A percentile compares a stretch with the other conserved stretches of the same genome.
phyloP scores from a whole-genome alignment of 2,888 invertebrate species.

The Syrista parreyssii region DNA sequence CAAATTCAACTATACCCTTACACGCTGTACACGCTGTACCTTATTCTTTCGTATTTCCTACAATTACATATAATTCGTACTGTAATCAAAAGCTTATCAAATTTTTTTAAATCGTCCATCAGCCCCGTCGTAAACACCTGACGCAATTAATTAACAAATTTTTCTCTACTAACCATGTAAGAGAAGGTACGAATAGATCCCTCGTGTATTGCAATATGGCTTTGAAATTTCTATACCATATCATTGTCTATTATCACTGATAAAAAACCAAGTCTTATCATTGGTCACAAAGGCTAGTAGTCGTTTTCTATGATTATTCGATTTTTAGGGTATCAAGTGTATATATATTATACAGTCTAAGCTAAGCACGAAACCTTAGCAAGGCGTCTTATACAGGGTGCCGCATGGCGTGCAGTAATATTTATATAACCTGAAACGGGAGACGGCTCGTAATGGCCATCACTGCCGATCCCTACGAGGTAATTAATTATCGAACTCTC shows the following conservation, averaged over 20 bases:
- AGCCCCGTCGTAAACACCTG: no score
- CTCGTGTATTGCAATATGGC: no score
- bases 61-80: neutral
- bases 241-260: no score
- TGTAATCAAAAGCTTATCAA: no score
- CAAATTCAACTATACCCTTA: neutral
- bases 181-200: no score
- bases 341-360: neutral
- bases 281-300: neutral
- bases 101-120: no score
- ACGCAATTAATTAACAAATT: no score
- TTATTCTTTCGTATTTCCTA: neutral
- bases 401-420: neutral
- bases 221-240: no score
- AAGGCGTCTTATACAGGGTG: neutral
- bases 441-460: neutral
- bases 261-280: neutral
- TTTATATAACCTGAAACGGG: neutral
- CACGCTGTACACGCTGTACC: neutral
- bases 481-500: slow-evolving; percentile 49
- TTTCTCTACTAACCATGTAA: no score
- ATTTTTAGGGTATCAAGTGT: neutral
- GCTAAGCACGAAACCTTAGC: neutral
- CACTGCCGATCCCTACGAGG: slow-evolving; percentile 39
- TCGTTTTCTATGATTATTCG: neutral